These are phyloP conservation scores for Oenanthe melanoleuca DNA, from an alignment of 2,113 vertebrate genomes.

Conservation along the genomic window DNA sequence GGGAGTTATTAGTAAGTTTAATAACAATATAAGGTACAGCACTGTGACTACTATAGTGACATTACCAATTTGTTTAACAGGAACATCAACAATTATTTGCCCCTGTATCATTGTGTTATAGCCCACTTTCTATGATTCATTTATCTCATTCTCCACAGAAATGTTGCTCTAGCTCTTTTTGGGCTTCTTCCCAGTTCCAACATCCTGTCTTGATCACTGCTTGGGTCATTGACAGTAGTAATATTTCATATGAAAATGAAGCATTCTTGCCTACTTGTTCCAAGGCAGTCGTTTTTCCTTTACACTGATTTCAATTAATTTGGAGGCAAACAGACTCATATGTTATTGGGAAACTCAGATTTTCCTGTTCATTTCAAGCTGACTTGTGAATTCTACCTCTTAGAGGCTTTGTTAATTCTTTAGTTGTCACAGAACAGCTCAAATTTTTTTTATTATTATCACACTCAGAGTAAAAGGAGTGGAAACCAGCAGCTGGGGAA, in stretches of 20 bases:
- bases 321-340: background rate
- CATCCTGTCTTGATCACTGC: background rate
- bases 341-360: background rate
- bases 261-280: background rate
- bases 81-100: background rate
- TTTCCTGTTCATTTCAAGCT: background rate
- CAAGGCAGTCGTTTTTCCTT: background rate
- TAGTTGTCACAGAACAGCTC: background rate
- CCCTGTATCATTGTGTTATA: background rate
- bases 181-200: background rate
- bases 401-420: background rate
- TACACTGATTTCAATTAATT: background rate
- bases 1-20: background rate
- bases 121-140: background rate
- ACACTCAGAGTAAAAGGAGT: background rate
- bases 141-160: background rate
- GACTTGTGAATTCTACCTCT: background rate
- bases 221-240: background rate
- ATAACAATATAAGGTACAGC: background rate
- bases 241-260: conserved; percentile 6
- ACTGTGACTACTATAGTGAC: background rate
- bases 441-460: background rate
- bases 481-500: background rate
- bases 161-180: background rate
- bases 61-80: background rate